Evolutionary conservation across 2,888 invertebrate genomes (phyloP), one percentile per base, ranked within the genome.

Genomic region (Timema podura): DNA sequence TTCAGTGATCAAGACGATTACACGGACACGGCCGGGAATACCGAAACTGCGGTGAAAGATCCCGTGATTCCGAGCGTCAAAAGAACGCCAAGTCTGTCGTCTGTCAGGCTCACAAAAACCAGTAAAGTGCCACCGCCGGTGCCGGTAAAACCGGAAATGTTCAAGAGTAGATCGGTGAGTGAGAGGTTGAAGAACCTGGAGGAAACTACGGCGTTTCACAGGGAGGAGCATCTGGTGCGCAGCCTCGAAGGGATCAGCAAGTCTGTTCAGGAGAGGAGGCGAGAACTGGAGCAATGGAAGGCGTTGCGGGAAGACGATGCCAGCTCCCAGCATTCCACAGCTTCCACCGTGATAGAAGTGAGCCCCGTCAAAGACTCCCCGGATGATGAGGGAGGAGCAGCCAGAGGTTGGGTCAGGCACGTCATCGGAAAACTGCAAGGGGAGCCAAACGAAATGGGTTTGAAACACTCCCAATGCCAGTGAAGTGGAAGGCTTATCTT

Each of bases 1-100:
- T 93, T 92, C 79, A 92, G 92, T 73, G 93, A 93, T 76, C 87
- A 85, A 73, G 89, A 90, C 72, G 89, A 90, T 8, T 74, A 74
- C 6, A 64, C 57, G 71, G 73, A 73, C 16, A 47, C 61, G 48
- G 44, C 57, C 10, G 68, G 49, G 48, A 49, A 66, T 30, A 30
- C 3, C 3, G 30, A 30, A 30, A 30, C 30, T 30, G 30, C 30
- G 30, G 30, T 30, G 30, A 30, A 30, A 30, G 49, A 66, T 46
- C 46, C 45, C 13, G 48, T n/a, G n/a, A 48, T 59, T 2, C 68
- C 48, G n/a, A 59, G 59, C 8, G 59, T 47, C 10, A 30, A 30
- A 30, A 30, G 30, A 30, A 30, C 30, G 3, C 30, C 30, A 30
- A 30, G 30, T 30, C 30, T 30, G 30, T 30, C 30, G 30, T 30